Percentiles rank a stretch among this genome's conserved stretches.
Conservation (phyloP, 2,113 vertebrate genomes). For the Arvicanthis niloticus region DNA sequence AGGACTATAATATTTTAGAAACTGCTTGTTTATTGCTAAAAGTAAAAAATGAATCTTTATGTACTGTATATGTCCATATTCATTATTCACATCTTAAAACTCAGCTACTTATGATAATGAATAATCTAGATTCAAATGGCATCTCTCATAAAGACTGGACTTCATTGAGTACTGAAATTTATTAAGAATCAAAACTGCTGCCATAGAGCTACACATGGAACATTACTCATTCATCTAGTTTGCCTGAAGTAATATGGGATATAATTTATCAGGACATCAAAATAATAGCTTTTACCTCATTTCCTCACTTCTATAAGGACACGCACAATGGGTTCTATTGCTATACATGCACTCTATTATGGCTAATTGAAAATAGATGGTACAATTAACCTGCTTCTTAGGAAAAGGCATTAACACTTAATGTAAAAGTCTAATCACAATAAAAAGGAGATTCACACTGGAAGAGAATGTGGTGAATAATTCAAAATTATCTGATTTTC, state of each 20-base stretch:
- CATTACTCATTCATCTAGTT: constrained; percentile 91
- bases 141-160: constrained; percentile 83
- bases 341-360: constrained; percentile 86
- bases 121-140: constrained; percentile 82
- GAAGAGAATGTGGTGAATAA: constrained; percentile 81
- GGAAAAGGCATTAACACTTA: constrained; percentile 86
- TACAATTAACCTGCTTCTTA: constrained; percentile 88
- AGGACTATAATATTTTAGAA: constrained; percentile 66
- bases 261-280: constrained; percentile 91
- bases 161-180: constrained; percentile 89
- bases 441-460: constrained; percentile 80
- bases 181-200: constrained; percentile 89
- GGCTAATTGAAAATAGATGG: constrained; percentile 90
- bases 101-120: constrained; percentile 81
- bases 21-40: constrained; percentile 62
- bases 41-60: constrained; percentile 56
- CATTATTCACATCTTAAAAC: constrained; percentile 64
- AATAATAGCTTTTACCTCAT: constrained; percentile 88
- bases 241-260: constrained; percentile 89
- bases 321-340: constrained; percentile 87
- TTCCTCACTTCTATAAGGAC: constrained; percentile 83
- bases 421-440: constrained; percentile 87
- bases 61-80: constrained; percentile 30
- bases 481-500: constrained; percentile 80
- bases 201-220: constrained; percentile 86